Conservation (phyloP, 2,888 invertebrate genomes). For the Megamerina dolium region DNA sequence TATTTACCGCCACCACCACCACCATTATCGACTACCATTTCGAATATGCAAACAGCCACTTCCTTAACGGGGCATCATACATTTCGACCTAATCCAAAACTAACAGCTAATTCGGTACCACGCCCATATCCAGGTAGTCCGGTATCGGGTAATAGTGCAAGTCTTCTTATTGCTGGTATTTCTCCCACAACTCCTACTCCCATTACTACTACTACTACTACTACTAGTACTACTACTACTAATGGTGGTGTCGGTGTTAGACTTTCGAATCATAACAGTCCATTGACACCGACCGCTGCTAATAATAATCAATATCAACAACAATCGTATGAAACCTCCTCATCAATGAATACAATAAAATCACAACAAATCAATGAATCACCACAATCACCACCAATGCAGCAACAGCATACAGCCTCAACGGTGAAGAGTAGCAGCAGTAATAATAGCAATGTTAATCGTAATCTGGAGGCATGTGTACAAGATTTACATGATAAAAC, state of each 20-base stretch:
- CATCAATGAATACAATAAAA: conserved; percentile 25
- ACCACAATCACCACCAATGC: conserved; percentile 19
- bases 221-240: no score
- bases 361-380: conserved; percentile 24
- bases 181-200: no score
- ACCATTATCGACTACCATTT: conserved; percentile 44
- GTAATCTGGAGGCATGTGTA: conserved; percentile 47
- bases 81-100: conserved; percentile 47
- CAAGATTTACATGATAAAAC: conserved; percentile 50
- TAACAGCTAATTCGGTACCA: conserved; percentile 49
- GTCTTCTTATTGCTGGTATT: conserved; percentile 6
- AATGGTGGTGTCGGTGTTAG: conserved; percentile 24
- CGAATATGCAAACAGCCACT: conserved; percentile 45
- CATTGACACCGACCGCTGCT: conserved; percentile 39
- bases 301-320: conserved; percentile 39
- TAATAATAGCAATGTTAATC: conserved; percentile 24
- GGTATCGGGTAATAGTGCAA: conserved; percentile 20
- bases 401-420: no score
- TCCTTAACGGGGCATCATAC: conserved; percentile 25
- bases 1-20: conserved; percentile 42
- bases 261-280: conserved; percentile 23
- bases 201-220: no score
- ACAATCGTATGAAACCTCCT: conserved; percentile 38
- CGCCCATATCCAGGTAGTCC: conserved; percentile 48
- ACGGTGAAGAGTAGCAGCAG: conserved; percentile 7